phyloP scores from a whole-genome alignment of 2,888 invertebrate genomes.

The Philaethria dido region DNA sequence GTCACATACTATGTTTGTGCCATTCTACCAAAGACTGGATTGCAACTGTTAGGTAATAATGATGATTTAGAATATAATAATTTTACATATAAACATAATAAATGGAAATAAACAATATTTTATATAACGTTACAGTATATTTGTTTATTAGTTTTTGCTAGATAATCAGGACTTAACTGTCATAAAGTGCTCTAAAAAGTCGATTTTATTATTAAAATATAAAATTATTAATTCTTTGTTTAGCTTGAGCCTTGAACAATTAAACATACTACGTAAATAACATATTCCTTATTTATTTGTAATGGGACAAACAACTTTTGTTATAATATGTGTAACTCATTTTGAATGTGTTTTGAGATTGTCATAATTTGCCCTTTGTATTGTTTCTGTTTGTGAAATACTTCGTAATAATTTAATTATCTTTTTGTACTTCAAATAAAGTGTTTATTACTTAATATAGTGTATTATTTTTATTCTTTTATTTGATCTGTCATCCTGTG shows the following conservation, averaged over 20 bases:
- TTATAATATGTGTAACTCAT: neutral
- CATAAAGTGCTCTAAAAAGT: too few species aligned
- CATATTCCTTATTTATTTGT: neutral
- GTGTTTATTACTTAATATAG: neutral
- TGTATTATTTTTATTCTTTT: too few species aligned
- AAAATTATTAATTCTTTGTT: neutral
- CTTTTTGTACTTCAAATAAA: conserved; percentile 27
- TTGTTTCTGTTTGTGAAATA: conserved; percentile 13
- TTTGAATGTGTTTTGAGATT: neutral
- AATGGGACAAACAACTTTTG: neutral
- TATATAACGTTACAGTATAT: neutral
- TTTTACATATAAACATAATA: neutral
- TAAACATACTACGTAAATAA: neutral
- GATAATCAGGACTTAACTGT: too few species aligned
- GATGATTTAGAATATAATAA: neutral
- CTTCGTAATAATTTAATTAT: conserved; percentile 7
- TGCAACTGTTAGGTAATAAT: conserved; percentile 42
- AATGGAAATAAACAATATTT: neutral
- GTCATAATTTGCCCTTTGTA: neutral
- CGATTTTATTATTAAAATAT: too few species aligned
- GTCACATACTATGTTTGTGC: conserved; percentile 40
- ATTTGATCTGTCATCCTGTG: too few species aligned
- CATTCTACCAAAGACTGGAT: conserved; percentile 60
- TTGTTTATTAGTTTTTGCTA: neutral
- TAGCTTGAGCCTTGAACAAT: neutral